Percentiles rank a stretch among this genome's conserved stretches.
phyloP scores from a whole-genome alignment of 2,797 vertebrate species.

The Labeo calbasu region DNA sequence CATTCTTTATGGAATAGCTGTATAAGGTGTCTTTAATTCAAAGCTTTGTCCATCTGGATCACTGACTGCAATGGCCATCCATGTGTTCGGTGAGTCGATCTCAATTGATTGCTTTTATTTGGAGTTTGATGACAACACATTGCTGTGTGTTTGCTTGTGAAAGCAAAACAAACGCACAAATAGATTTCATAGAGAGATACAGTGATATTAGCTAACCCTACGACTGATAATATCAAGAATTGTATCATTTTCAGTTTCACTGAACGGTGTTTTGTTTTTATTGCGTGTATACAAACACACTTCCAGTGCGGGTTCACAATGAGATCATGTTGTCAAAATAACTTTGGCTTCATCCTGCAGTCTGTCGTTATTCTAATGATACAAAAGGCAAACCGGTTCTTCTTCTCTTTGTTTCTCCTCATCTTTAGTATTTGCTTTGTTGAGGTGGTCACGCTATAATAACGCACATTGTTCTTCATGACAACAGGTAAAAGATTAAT shows the following conservation, averaged over 20 bases:
- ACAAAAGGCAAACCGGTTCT: too few relatives aligned
- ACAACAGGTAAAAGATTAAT: neutral
- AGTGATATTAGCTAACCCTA: too few relatives aligned
- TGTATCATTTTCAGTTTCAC: neutral
- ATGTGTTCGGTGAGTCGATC: conserved; percentile 67
- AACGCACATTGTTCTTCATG: neutral
- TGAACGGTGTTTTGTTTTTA: neutral
- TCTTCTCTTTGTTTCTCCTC: neutral
- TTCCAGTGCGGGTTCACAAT: neutral
- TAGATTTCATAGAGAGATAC: neutral
- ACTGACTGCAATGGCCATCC: conserved; percentile 64
- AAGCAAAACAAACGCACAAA: neutral
- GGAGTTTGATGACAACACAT: neutral
- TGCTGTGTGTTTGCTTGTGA: neutral
- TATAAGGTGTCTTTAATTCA: conserved; percentile 44
- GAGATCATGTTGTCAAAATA: neutral
- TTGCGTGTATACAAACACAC: neutral
- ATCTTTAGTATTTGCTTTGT: neutral
- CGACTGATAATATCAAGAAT: too few relatives aligned
- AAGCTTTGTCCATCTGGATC: conserved; percentile 57
- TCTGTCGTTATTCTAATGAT: neutral
- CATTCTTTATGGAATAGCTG: conserved; percentile 20
- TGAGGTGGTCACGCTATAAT: neutral
- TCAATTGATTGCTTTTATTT: neutral
- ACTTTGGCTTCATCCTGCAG: neutral